Percentiles rank a stretch among this genome's conserved stretches.
Conservation (phyloP, 2,888 invertebrate species). For the Synergus laeviventris region DNA sequence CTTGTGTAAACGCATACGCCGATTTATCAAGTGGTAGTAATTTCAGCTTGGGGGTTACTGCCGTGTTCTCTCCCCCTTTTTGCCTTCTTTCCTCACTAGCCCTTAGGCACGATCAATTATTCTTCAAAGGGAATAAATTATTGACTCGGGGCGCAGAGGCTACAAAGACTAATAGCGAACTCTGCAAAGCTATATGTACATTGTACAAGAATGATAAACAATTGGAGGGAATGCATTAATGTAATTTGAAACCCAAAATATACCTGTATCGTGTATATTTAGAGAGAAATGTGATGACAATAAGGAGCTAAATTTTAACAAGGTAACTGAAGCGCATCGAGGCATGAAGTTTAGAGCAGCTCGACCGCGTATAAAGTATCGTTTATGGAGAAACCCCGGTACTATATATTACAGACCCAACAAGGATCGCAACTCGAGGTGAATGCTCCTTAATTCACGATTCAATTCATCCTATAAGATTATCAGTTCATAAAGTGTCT, state of each 20-base stretch:
- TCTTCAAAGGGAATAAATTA: constrained; percentile 40
- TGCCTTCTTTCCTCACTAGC: constrained; percentile 32
- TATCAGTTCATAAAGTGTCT: constrained; percentile 22
- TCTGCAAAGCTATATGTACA: neutral
- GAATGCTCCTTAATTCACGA: constrained; percentile 26
- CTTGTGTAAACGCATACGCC: constrained; percentile 40
- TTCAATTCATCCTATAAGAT: constrained; percentile 24
- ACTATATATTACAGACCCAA: neutral
- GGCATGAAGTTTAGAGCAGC: constrained; percentile 37
- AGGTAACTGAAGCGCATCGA: constrained; percentile 36
- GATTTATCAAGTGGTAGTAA: constrained; percentile 31
- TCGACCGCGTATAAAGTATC: constrained; percentile 23
- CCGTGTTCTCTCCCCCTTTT: constrained; percentile 18
- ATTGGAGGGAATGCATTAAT: neutral
- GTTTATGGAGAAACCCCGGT: constrained; percentile 31
- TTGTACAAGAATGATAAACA: constrained; percentile 18
- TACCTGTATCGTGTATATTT: constrained; percentile 2
- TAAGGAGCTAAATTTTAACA: constrained; percentile 20
- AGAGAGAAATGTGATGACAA: constrained; percentile 14
- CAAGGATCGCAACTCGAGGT: constrained; percentile 19
- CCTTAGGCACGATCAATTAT: constrained; percentile 38
- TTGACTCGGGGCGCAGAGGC: constrained; percentile 9
- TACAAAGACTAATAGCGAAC: constrained; percentile 30
- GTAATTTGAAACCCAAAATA: neutral
- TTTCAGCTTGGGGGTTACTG: constrained; percentile 28